phyloP scores from a whole-genome alignment of 2,113 vertebrate genomes.

The Rynchops niger region DNA sequence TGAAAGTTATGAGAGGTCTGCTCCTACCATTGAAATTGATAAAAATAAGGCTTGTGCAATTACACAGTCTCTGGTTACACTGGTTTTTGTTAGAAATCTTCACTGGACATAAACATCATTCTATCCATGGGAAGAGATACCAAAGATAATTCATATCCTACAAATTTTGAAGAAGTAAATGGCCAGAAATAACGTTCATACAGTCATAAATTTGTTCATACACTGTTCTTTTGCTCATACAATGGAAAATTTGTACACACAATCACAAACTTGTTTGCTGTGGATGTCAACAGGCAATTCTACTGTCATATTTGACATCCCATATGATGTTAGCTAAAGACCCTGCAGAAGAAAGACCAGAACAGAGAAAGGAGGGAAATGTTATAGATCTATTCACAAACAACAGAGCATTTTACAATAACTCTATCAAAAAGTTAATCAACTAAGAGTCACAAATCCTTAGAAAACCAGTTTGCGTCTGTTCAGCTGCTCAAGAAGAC shows the following conservation, averaged over 20 bases:
- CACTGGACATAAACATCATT: fast-evolving
- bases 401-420: background rate
- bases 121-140: background rate
- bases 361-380: background rate
- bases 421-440: background rate
- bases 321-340: background rate
- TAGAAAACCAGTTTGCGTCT: background rate
- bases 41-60: background rate
- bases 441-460: background rate
- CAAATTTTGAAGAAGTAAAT: background rate
- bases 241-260: background rate
- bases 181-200: background rate
- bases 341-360: background rate
- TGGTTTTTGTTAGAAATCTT: background rate
- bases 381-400: background rate
- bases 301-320: background rate
- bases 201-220: background rate
- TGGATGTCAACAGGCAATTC: background rate
- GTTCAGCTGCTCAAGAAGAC: background rate
- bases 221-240: background rate
- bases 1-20: background rate
- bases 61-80: background rate
- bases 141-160: background rate
- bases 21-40: background rate
- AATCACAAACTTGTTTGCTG: background rate